Evolutionary conservation across 2,888 invertebrate species (phyloP), one percentile per base, ranked within the genome.

Genomic region (Dysmachus trigonus): DNA sequence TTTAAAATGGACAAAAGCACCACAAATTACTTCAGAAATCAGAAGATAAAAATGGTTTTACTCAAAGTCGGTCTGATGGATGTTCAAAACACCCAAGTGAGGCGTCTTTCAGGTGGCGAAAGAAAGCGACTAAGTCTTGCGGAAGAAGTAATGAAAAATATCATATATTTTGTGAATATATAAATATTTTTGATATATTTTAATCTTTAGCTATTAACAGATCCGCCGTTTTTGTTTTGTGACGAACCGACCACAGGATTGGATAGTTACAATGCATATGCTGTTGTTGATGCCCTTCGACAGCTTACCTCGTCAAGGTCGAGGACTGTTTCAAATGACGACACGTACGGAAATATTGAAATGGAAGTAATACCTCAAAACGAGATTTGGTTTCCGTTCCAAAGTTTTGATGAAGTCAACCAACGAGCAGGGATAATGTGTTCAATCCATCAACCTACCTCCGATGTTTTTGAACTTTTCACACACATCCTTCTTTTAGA

Each of bases 221-320:
- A 98, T 90, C 98, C 98, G 0, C 95, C 95, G 2, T 94, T 98
- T 86, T 92, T 98, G 83, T 98, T 98, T 92, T 98, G 98, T 91
- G 98, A 98, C 90, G 98, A 98, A 90, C 98, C 98, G 0, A 98
- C 98, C 0, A 97, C 97, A 0, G 98, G 98, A 0, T 92, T 98
- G 84, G 98, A 98, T 92, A 97, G 97, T 89, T 98, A 95, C 91
- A 97, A 95, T 90, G 98, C 98, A 0, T 95, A 95, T 88, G 94
- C 95, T 18, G 96, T 98, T 0, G 95, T 97, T 10, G 94, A 95
- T 87, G 94, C 95, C 0, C 92, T 97, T 38, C 93, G 94, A 62
- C 93, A 93, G 88, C 93, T 96, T 41, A 93, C 96, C 10, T 91
- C 89, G 90, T 10, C 88, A 90, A 30, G 87, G 27, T 47, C 8